Percentiles rank a stretch among this genome's conserved stretches.
phyloP scores from a whole-genome alignment of 2,797 vertebrate species.

The Lutjanus campechanus region DNA sequence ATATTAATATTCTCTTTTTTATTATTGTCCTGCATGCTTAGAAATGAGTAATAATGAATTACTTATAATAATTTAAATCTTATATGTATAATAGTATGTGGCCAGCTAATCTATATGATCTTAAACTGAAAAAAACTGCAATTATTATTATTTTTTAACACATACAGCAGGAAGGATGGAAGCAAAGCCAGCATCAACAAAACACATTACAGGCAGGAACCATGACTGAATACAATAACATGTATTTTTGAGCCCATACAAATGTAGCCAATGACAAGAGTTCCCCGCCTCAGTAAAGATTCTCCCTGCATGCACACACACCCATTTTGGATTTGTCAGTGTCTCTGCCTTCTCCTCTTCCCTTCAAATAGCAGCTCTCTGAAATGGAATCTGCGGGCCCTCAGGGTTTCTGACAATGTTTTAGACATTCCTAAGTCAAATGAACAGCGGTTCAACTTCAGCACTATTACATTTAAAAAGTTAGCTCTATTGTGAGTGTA shows the following conservation, averaged over 20 bases:
- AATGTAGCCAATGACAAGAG: constrained; percentile 24
- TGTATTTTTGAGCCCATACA: constrained; percentile 1
- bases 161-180: neutral
- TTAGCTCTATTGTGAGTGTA: constrained; percentile 23
- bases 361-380: constrained; percentile 68
- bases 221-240: too few relatives aligned
- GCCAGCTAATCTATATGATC: neutral
- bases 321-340: constrained; percentile 65
- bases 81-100: neutral
- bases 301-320: constrained; percentile 24
- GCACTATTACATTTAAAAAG: constrained; percentile 44
- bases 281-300: constrained; percentile 25
- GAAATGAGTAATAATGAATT: too few relatives aligned
- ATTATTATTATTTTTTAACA: neutral
- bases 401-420: constrained; percentile 62
- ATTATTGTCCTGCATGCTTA: too few relatives aligned
- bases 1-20: too few relatives aligned
- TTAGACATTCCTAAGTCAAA: constrained; percentile 58
- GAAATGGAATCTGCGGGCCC: constrained; percentile 67
- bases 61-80: too few relatives aligned
- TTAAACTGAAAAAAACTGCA: too few relatives aligned
- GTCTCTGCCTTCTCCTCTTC: constrained; percentile 58
- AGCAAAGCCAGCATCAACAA: neutral
- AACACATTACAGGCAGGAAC: neutral
- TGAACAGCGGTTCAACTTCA: constrained; percentile 50